Conservation (phyloP, 1,140 invertebrate genomes). For the Hydropsyche tenuis region DNA sequence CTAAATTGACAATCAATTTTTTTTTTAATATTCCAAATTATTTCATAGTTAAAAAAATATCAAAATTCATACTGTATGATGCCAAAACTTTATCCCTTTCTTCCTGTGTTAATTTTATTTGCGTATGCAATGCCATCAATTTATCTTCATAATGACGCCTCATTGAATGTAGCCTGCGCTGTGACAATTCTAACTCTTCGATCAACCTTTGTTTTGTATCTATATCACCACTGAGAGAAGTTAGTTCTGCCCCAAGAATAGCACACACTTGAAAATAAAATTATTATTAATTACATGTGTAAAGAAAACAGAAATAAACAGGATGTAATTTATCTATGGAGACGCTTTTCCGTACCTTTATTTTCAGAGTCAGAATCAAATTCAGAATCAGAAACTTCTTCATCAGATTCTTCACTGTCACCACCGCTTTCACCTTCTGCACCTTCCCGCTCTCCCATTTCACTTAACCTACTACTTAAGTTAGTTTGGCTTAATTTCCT, state of each 20-base stretch:
- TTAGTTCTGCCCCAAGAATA: slow-evolving; percentile 72
- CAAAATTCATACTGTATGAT: slow-evolving; percentile 60
- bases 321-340: background rate
- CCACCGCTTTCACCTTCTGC: slow-evolving; percentile 67
- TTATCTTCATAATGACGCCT: slow-evolving; percentile 94
- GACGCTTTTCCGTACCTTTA: too few relatives aligned
- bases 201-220: slow-evolving; percentile 92
- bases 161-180: slow-evolving; percentile 82
- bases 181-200: slow-evolving; percentile 89
- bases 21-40: too few relatives aligned
- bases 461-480: slow-evolving; percentile 58
- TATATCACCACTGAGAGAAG: slow-evolving; percentile 87
- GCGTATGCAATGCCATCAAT: slow-evolving; percentile 83
- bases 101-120: slow-evolving; percentile 88
- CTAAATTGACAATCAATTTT: slow-evolving; percentile 49
- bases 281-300: too few relatives aligned
- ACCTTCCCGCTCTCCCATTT: slow-evolving; percentile 64
- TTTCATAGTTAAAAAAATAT: slow-evolving; percentile 23
- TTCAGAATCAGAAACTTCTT: slow-evolving; percentile 53
- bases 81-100: slow-evolving; percentile 93
- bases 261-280: slow-evolving; percentile 49
- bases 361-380: slow-evolving; percentile 62
- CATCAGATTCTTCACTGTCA: slow-evolving; percentile 65
- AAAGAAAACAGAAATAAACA: background rate
- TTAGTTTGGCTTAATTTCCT: slow-evolving; percentile 48